Evolutionary conservation across 53 echinoderm and acorn worm species (phyloP).

Genomic region (Echinarachnius parma): DNA sequence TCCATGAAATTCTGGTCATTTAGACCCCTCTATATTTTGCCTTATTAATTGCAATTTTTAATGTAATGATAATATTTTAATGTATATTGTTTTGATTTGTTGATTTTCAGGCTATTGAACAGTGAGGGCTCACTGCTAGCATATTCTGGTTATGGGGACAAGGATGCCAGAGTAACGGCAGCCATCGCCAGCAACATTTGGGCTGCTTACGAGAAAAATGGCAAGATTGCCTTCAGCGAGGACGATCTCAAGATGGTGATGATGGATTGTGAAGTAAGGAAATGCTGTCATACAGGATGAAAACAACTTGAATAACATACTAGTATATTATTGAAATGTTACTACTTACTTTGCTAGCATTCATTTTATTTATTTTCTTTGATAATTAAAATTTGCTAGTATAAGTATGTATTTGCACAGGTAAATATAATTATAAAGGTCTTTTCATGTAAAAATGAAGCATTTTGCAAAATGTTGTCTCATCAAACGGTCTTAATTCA

Average conservation of each 20-base stretch:
- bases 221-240: constrained; percentile 79
- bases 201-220: constrained; percentile 97
- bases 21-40: too few relatives aligned
- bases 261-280: constrained; percentile 88
- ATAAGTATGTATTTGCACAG: too few relatives aligned
- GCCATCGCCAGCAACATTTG: constrained; percentile 92
- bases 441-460: too few relatives aligned
- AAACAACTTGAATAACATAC: not conserved
- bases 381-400: too few relatives aligned
- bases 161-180: constrained; percentile 90
- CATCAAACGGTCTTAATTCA: too few relatives aligned
- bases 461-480: too few relatives aligned
- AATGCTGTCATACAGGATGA: not conserved
- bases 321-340: not conserved
- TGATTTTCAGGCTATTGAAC: constrained; percentile 72
- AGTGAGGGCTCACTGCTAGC: constrained; percentile 90
- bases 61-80: too few relatives aligned
- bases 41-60: too few relatives aligned
- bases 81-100: constrained; percentile 1
- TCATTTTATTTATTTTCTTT: too few relatives aligned
- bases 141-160: constrained; percentile 93
- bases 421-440: too few relatives aligned
- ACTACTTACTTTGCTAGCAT: too few relatives aligned
- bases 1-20: too few relatives aligned
- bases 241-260: constrained; percentile 79